Evolutionary conservation across 2,888 invertebrate species (phyloP).

Genomic region (Cyaniris semiargus): DNA sequence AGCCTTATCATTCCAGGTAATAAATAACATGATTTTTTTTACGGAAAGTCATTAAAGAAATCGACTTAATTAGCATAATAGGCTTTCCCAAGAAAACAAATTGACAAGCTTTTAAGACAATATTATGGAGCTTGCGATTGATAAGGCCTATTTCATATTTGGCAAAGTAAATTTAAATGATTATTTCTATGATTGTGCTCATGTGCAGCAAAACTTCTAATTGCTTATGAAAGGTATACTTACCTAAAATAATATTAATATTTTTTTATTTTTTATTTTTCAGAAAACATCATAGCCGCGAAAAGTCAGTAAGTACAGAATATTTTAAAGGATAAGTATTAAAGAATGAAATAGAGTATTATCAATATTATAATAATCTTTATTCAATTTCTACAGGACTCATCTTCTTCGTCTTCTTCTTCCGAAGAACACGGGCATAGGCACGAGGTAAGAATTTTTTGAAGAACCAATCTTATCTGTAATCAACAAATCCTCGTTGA

Average conservation of each 20-base stretch:
- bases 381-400: not conserved
- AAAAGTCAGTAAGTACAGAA: not conserved
- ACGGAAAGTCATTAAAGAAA: not conserved
- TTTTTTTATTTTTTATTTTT: not conserved
- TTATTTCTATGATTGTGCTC: too few relatives aligned
- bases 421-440: slow-evolving; percentile 8
- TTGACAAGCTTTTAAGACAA: too few relatives aligned
- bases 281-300: slow-evolving; percentile 17
- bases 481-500: too few relatives aligned
- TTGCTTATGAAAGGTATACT: too few relatives aligned
- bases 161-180: too few relatives aligned
- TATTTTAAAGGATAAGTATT: not conserved
- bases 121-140: too few relatives aligned
- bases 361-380: not conserved
- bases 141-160: too few relatives aligned
- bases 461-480: too few relatives aligned
- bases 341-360: too few relatives aligned
- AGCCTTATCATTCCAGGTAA: slow-evolving; percentile 29
- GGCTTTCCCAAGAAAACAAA: too few relatives aligned
- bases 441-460: not conserved
- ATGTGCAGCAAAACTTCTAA: too few relatives aligned
- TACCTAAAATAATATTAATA: too few relatives aligned
- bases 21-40: not conserved
- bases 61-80: not conserved
- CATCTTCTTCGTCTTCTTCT: not conserved